These are phyloP conservation scores for Junonia oenone DNA, from an alignment of 2,888 invertebrate genomes.

Conservation along the genomic window DNA sequence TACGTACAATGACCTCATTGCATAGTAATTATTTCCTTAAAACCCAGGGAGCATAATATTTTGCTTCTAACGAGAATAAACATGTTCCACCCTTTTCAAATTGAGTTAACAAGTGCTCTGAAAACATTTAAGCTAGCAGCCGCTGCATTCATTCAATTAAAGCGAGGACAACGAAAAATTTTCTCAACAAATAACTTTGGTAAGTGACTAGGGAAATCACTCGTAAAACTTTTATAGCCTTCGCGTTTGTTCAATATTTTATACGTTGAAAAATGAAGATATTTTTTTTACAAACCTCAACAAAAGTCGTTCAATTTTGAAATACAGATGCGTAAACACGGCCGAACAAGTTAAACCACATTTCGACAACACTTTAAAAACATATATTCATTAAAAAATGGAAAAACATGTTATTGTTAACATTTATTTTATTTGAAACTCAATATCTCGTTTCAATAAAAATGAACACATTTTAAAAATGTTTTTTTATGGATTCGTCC, in stretches of 20 bases:
- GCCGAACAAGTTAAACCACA: too few species aligned
- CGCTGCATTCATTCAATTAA: conserved; percentile 24
- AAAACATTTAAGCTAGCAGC: conserved; percentile 16
- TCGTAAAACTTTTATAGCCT: conserved; percentile 21
- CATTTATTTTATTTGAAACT: not conserved
- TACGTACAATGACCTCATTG: too few species aligned
- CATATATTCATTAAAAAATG: not conserved
- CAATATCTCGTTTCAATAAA: not conserved
- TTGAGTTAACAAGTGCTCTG: not conserved
- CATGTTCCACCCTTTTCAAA: not conserved
- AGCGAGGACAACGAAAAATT: conserved; percentile 22
- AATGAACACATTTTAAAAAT: not conserved
- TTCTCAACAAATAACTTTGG: conserved; percentile 21
- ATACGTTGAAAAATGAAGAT: not conserved
- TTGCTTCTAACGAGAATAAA: not conserved
- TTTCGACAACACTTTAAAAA: not conserved
- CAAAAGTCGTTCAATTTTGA: not conserved
- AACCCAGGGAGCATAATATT: not conserved
- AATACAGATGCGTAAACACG: not conserved
- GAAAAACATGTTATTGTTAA: not conserved
- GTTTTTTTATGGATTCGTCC: conserved; percentile 3
- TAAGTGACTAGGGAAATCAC: conserved; percentile 20
- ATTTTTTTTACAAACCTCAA: not conserved
- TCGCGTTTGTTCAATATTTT: not conserved
- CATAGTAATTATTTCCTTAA: too few species aligned